Base-by-base conservation (phyloP, 1,140 invertebrate genomes). In the Drosophila auraria region DNA sequence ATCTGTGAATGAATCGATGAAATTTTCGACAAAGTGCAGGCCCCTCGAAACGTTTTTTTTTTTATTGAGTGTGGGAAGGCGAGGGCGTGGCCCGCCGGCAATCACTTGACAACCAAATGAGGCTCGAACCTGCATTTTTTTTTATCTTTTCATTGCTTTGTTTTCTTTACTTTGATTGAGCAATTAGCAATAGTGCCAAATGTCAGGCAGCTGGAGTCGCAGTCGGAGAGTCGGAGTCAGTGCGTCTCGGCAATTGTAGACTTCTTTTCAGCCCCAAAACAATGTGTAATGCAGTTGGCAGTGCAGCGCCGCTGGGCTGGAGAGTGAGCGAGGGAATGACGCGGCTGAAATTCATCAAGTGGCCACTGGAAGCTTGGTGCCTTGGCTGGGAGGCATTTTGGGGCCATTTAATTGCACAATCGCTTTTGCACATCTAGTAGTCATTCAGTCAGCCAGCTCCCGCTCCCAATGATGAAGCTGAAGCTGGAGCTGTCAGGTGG, bases 381-480 rank as follows among this genome's bases (percentile, higher is more conserved):
- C 71, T 45, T 73, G 80, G 60, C 30, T 60, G 58, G 70, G 65
- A 70, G 82, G 78, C 78, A 76, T 72, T 78, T 84, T 77, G 82
- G 62, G 50, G 77, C 69, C 84, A 84, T 87, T 87, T 83, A 89
- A 89, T 87, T 89, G 78, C 83, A 81, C 78, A 87, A 87, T 87
- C 72, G 76, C 76, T 79, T 86, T 71, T 71, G 83, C 83, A 72
- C 80, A 87, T 69, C 57, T 40, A 56, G 14, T 56, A 56, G 50
- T 53, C 63, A 71, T 23, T 64, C 27, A 76, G 53, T 27, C 49
- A 72, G 33, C 50, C 17, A 57, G 51, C 30, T 53, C 15, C 9
- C 27, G 51, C 51, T 25, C 1, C 54, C 51, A 59, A 23, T 77
- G 62, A 59, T 77, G 57, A 77, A 54, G 44, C n/a, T 40, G 4